Base-by-base conservation (phyloP, 2,888 invertebrate genomes). In the Argyresthia goedartella region DNA sequence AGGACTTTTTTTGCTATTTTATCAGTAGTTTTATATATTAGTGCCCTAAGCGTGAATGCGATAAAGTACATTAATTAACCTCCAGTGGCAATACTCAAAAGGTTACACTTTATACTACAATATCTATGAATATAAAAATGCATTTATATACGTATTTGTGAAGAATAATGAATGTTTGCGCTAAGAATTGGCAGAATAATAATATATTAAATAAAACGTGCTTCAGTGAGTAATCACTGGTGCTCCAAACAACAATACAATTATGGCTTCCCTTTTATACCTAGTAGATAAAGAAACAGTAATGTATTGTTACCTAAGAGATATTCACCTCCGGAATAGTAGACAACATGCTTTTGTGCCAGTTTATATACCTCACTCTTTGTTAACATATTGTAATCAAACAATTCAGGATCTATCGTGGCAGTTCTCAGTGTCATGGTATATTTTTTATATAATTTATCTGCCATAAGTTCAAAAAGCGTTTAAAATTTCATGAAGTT, bases 181-280 rank as follows among this genome's bases (percentile, higher is more conserved):
- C 25, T 6, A 25, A 25, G 25, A 25, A 2, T 25, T 25, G 25
- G 25, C 25, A 25, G 25, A 25, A 25, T 39, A 6, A 15, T 44
- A 44, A n/a, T n/a, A n/a, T n/a, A n/a, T n/a, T n/a, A 50, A 53
- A 52, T 55, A 58, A 59, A 56, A 66, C 74, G 75, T 79, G 78
- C 73, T 71, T 76, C 75, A 72, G 72, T 77, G 68, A 44, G 60
- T 52, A 52, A 54, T 54, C 65, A 69, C 76, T 75, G 74, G 78
- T 77, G 76, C 77, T 76, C 69, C 60, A 64, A 58, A 15, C 9
- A 44, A 44, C 8, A 14, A 15, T 13, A 57, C 59, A 61, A 60
- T 57, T 70, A 70, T 71, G 65, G 69, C 68, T 69, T 72, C 60
- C 66, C 59, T 69, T 73, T 71, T 71, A 67, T 67, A 70, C n/a